Percentiles rank a stretch among this genome's conserved stretches.
phyloP scores from a whole-genome alignment of 1,140 invertebrate species.

The Anastrepha obliqua region DNA sequence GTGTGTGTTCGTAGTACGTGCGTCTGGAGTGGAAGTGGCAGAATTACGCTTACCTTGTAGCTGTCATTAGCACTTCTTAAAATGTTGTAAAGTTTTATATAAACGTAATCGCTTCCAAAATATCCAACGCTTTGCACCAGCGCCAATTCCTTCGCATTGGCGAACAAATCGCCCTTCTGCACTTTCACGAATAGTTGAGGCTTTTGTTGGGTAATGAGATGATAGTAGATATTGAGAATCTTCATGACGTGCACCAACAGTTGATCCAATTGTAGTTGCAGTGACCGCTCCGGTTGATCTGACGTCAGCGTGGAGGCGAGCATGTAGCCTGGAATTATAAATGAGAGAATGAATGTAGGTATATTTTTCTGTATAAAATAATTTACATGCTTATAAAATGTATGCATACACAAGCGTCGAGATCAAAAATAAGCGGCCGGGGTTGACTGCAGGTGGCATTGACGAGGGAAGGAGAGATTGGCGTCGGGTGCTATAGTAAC shows the following conservation, averaged over 20 bases:
- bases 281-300: conserved; percentile 19
- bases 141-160: conserved; percentile 61
- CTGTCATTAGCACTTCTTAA: conserved; percentile 83
- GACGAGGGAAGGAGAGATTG: too few relatives aligned
- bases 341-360: neutral
- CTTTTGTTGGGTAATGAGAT: conserved; percentile 82
- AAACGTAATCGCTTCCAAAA: conserved; percentile 82
- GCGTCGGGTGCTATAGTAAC: too few relatives aligned
- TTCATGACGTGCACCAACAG: conserved; percentile 80
- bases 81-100: conserved; percentile 84
- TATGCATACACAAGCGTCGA: too few relatives aligned
- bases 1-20: too few relatives aligned
- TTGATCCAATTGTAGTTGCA: conserved; percentile 52
- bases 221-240: conserved; percentile 83
- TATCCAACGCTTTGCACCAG: conserved; percentile 75
- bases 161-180: conserved; percentile 59
- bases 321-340: conserved; percentile 19
- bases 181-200: conserved; percentile 75
- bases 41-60: conserved; percentile 79
- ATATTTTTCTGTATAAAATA: neutral
- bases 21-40: neutral
- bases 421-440: too few relatives aligned
- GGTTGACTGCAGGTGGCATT: too few relatives aligned
- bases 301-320: neutral
- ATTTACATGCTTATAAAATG: too few relatives aligned